phyloP scores from a whole-genome alignment of 1,140 invertebrate species.

The Rhopalosiphum padi region DNA sequence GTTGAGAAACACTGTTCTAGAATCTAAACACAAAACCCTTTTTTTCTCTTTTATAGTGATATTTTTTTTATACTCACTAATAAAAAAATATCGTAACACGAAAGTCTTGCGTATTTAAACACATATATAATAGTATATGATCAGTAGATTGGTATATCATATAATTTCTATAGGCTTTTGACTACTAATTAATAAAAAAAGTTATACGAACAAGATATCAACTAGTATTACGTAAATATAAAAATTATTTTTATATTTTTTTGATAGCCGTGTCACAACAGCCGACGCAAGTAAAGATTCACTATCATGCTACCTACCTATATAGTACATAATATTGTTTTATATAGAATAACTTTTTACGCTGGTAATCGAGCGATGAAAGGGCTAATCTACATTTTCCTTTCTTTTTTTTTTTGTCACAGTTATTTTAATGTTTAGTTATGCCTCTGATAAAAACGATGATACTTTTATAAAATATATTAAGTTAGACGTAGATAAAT shows the following conservation, averaged over 20 bases:
- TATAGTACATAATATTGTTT: not conserved
- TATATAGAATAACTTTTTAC: not conserved
- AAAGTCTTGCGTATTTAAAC: no score
- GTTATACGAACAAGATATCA: not conserved
- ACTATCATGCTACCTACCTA: not conserved
- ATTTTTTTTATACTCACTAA: no score
- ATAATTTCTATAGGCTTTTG: not conserved
- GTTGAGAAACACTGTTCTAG: not conserved
- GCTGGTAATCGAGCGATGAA: not conserved
- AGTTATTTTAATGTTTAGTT: conserved; percentile 19
- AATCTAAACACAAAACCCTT: not conserved
- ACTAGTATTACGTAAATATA: not conserved
- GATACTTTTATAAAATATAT: not conserved
- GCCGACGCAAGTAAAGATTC: not conserved
- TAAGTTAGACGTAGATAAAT: not conserved
- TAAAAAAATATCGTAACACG: no score
- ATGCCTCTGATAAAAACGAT: not conserved
- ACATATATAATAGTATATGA: not conserved
- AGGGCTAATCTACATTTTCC: not conserved
- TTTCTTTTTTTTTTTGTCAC: not conserved
- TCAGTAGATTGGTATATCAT: not conserved
- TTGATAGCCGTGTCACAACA: not conserved
- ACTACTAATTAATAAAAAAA: not conserved
- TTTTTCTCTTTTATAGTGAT: not conserved
- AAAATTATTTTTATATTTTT: conserved; percentile 9